Evolutionary conservation across 2,797 vertebrate species (phyloP).

Genomic region (Falco peregrinus): DNA sequence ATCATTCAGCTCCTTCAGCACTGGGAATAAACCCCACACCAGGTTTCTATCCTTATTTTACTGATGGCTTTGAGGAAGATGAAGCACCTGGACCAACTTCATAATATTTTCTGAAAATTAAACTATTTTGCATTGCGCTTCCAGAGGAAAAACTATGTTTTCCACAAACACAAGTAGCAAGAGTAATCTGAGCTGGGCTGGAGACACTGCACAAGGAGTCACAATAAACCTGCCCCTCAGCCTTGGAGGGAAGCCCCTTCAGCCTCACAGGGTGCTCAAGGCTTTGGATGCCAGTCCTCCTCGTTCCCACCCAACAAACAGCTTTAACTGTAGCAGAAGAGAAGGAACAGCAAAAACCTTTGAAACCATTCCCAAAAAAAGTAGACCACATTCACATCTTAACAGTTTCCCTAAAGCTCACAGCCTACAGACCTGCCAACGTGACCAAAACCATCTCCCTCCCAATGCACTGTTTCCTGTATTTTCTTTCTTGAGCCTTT

Average conservation of each 20-base stretch:
- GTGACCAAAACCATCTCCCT: neutral
- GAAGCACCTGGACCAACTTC: neutral
- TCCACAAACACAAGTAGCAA: neutral
- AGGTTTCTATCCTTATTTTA: accelerated
- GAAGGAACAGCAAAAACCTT: neutral
- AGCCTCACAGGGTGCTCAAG: neutral
- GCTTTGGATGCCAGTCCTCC: neutral
- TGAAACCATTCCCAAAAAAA: neutral
- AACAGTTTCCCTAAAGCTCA: neutral
- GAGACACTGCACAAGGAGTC: accelerated
- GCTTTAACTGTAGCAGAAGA: neutral
- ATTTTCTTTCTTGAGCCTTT: neutral
- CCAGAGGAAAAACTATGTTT: neutral
- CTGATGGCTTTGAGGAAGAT: neutral
- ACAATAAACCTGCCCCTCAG: neutral
- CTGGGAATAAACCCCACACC: neutral
- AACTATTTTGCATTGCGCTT: neutral
- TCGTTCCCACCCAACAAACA: neutral
- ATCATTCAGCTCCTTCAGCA: neutral
- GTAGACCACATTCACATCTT: neutral
- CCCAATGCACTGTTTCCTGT: neutral
- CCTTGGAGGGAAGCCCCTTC: neutral
- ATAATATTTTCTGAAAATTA: neutral
- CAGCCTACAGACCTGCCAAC: neutral
- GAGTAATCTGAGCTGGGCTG: neutral